Conservation (phyloP, 2,113 vertebrate species). For the Chroicocephalus ridibundus region DNA sequence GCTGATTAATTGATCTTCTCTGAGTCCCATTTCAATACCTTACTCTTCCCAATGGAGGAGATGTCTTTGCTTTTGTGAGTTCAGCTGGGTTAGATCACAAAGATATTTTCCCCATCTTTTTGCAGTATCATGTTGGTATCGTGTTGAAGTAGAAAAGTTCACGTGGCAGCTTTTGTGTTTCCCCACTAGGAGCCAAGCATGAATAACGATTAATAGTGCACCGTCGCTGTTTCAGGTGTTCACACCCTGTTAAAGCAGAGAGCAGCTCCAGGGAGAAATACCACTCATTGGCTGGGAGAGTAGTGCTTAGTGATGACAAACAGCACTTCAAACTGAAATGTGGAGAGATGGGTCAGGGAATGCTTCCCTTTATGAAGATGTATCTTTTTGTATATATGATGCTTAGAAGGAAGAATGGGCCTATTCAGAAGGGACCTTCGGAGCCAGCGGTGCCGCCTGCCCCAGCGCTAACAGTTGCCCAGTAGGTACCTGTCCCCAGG, state of each 20-base stretch:
- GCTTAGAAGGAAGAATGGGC: not conserved
- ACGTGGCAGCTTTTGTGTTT: constrained; percentile 45
- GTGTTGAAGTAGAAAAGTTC: constrained; percentile 46
- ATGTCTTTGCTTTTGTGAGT: constrained; percentile 20
- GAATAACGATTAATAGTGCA: constrained; percentile 44
- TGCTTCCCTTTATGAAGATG: not conserved
- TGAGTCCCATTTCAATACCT: not conserved
- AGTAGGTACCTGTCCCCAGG: not conserved
- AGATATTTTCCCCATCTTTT: constrained; percentile 44
- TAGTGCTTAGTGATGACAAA: constrained; percentile 45
- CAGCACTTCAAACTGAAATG: constrained; percentile 28
- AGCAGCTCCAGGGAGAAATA: constrained; percentile 31
- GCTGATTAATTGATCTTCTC: constrained; percentile 21
- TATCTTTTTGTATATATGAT: not conserved
- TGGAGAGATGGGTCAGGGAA: constrained; percentile 5
- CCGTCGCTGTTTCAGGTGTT: not conserved
- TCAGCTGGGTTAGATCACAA: constrained; percentile 1
- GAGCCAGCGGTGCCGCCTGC: not conserved
- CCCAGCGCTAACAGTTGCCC: not conserved
- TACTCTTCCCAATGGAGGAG: not conserved
- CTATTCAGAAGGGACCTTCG: not conserved
- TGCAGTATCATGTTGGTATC: constrained; percentile 25
- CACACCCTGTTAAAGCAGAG: constrained; percentile 19
- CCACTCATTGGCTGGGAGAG: constrained; percentile 32
- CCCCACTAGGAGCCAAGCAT: not conserved